Conservation (phyloP, 2,888 invertebrate genomes). For the Saturnia pavonia region DNA sequence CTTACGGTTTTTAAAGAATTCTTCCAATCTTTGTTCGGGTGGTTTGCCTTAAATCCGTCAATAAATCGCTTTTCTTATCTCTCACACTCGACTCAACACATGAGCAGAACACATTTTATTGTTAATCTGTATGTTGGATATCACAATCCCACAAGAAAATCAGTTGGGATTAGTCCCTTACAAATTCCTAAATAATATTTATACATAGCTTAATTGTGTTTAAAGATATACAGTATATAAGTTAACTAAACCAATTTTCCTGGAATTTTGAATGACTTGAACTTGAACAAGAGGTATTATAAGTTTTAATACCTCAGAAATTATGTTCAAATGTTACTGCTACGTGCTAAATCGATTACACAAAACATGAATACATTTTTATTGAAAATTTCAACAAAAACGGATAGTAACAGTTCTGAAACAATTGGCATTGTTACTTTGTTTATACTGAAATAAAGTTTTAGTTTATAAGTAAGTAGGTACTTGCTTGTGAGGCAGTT, state of each 20-base stretch:
- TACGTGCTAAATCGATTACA: too few relatives aligned
- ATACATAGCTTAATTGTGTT: constrained; percentile 23
- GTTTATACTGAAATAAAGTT: too few relatives aligned
- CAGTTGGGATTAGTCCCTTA: constrained; percentile 36
- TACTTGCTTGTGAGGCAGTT: too few relatives aligned
- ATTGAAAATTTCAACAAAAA: too few relatives aligned
- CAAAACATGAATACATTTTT: too few relatives aligned
- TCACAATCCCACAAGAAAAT: constrained; percentile 38
- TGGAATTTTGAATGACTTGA: not conserved
- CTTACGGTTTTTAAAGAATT: not conserved
- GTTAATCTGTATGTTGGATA: constrained; percentile 27
- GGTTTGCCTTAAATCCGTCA: not conserved
- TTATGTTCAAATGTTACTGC: too few relatives aligned
- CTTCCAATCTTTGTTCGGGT: not conserved
- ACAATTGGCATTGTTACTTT: too few relatives aligned
- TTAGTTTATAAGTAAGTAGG: too few relatives aligned
- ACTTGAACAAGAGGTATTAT: too few relatives aligned
- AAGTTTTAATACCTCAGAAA: too few relatives aligned
- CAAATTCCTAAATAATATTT: constrained; percentile 39
- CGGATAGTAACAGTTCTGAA: too few relatives aligned
- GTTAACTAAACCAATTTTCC: not conserved
- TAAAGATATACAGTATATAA: constrained; percentile 6
- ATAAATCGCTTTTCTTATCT: constrained; percentile 16
- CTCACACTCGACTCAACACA: constrained; percentile 32
- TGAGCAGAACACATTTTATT: constrained; percentile 27